Evolutionary conservation across 2,113 vertebrate species (phyloP), one percentile per base, ranked within the genome.

Genomic region (Hippopotamus amphibius): DNA sequence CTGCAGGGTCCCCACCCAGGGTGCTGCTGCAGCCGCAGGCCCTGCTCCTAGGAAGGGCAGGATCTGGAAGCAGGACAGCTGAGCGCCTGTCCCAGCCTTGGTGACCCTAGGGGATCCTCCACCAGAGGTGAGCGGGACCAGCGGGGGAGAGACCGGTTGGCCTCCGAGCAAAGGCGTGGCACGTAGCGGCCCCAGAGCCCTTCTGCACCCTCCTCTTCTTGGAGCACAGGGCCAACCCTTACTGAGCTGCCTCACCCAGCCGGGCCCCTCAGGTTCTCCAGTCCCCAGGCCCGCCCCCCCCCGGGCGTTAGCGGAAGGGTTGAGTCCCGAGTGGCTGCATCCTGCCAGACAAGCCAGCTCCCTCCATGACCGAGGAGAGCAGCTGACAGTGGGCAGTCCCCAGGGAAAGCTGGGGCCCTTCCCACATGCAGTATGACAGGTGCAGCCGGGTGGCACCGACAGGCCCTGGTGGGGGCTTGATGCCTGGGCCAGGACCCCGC

Each of bases 301-400:
- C 22, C 2, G 6, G 33, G 61, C 19, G 15, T 19, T 41, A 50
- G 28, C 7, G 6, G 6, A 76, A 55, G 46, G 10, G 37, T 4
- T 30, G 53, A 50, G 79, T 12, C 46, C 43, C 55, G 3, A 14
- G 61, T 1, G 28, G 55, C 7, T 3, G 21, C 24, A 12, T 6
- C 3, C 11, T 5, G 22, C 83, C 30, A 2, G 50, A 22, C 0
- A 0, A 83, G 28, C 57, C 12, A 4, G 1, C 5, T 9, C 6
- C 93, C 41, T 33, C 74, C 15, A 41, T n/a, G 10, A 48, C 4
- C 4, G 16, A 16, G 37, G 72, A 30, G 30, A 68, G 33, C 1
- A 30, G 37, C 33, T 16, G 8, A 30, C 13, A 37, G 61, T 2
- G 16, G 21, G 5, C 19, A 37, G 26, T 48, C n/a, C 43, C 16